Base-by-base conservation (phyloP, 2,888 invertebrate genomes). In the Pseudococcus longispinus region DNA sequence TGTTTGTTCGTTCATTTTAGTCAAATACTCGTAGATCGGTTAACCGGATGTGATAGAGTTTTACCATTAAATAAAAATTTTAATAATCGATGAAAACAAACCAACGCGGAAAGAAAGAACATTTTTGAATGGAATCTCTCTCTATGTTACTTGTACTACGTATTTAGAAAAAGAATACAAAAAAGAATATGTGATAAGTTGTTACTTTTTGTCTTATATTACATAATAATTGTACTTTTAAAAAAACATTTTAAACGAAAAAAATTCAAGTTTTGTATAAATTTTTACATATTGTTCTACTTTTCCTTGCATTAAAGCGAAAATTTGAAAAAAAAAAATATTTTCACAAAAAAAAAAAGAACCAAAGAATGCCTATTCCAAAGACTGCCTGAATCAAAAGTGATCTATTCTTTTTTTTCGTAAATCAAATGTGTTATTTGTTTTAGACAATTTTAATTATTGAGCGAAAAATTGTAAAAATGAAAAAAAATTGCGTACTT, bases 351-450 rank as follows among this genome's bases (percentile, higher is more conserved):
- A 85, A 26, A 32, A 84, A 85, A 44, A 86, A 86, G 46, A 77
- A 86, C 86, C 86, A 86, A 86, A 86, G 86, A 86, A 77, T 86
- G 86, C 86, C 86, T 86, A 86, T 86, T 86, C 86, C 86, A 86
- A 86, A 86, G 86, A 86, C 86, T 86, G 86, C 86, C 86, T 80
- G 86, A 86, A 86, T 86, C 80, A 85, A 85, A 85, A 85, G 85
- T 85, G 85, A 85, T 85, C 85, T 70, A 60, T 85, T 85, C 60
- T 85, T 85, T 85, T 55, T 60, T 80, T 80, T 80, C 77, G 42
- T 65, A 85, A 85, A 85, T 85, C 85, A 85, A 85, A 85, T 85
- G 70, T 70, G 70, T 70, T 70, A 70, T 70, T 70, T 70, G 70
- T 70, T 70, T 70, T 70, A 70, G 70, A 70, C 26, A 70, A 70